Percentiles rank a stretch among this genome's conserved stretches.
Evolutionary conservation across 2,797 vertebrate species (phyloP).

Genomic region (Lemur catta): DNA sequence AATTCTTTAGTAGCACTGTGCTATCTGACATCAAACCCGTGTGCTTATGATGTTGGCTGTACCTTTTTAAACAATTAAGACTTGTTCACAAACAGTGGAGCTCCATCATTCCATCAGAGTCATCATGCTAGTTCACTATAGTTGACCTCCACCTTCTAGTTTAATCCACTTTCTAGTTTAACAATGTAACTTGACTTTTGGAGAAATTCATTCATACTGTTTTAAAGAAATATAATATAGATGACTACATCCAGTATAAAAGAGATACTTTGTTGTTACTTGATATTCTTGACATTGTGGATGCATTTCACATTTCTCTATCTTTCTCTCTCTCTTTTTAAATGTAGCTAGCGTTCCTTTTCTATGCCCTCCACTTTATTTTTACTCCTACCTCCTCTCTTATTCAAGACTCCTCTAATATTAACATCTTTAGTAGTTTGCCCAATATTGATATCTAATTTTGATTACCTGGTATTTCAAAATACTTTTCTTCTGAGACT

Average conservation of each 20-base stretch:
- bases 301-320: not conserved
- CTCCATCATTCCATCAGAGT: not conserved
- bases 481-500: not conserved
- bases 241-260: not conserved
- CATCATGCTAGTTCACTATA: not conserved
- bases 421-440: not conserved
- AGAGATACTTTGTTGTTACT: not conserved
- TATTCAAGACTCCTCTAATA: not conserved
- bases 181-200: not conserved
- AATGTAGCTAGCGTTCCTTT: not conserved
- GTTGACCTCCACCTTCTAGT: not conserved
- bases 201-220: not conserved
- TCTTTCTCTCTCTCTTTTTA: not conserved
- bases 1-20: not conserved
- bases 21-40: not conserved
- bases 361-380: too few relatives aligned
- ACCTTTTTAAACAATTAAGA: not conserved
- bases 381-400: not conserved
- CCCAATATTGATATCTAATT: not conserved
- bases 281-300: not conserved
- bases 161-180: not conserved
- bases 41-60: not conserved
- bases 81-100: not conserved
- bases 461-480: not conserved
- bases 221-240: not conserved